Evolutionary conservation across 2,113 vertebrate genomes (phyloP), one percentile per base, ranked within the genome.

Genomic region (Esox niger): DNA sequence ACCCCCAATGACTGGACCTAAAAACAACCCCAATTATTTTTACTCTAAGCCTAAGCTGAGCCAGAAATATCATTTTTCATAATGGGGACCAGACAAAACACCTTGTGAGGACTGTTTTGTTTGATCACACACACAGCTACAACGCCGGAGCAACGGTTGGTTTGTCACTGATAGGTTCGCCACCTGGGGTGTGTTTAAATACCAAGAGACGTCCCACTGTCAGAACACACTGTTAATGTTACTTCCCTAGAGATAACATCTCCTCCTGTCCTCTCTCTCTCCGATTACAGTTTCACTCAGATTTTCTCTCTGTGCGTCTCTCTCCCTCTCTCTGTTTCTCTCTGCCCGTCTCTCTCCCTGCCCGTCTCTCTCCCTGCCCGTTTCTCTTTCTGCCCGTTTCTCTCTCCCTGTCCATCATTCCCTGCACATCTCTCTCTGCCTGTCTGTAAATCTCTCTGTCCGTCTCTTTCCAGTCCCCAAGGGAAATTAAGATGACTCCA

Each of bases 401-500:
- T 54, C 49, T 54, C 49, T 54, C 20, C 20, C 47, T 49, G 7
- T n/a, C n/a, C n/a, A n/a, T n/a, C n/a, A n/a, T n/a, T n/a, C n/a
- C 20, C 47, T 49, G 7, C n/a, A n/a, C n/a, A n/a, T 49, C 47
- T 49, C 5, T 55, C 3, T 54, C 49, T 54, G n/a, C 23, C 49
- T 54, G n/a, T 54, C 49, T 21, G 17, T 25, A 32, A 49, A 60
- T 25, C 49, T 29, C 30, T 29, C 26, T 65, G 55, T 33, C 54
- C 47, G 63, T 68, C 49, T 67, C 52, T 62, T 27, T n/a, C 56
- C 15, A 25, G 62, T 76, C 78, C 79, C 74, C 49, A 30, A 75
- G 75, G 84, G 75, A 84, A 84, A 83, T 87, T 71, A 81, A 60
- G 71, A 80, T 27, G 73, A 78, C 79, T 79, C 33, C 55, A 77